Evolutionary conservation across 2,888 invertebrate genomes (phyloP).

Genomic region (Bombylius discolor): DNA sequence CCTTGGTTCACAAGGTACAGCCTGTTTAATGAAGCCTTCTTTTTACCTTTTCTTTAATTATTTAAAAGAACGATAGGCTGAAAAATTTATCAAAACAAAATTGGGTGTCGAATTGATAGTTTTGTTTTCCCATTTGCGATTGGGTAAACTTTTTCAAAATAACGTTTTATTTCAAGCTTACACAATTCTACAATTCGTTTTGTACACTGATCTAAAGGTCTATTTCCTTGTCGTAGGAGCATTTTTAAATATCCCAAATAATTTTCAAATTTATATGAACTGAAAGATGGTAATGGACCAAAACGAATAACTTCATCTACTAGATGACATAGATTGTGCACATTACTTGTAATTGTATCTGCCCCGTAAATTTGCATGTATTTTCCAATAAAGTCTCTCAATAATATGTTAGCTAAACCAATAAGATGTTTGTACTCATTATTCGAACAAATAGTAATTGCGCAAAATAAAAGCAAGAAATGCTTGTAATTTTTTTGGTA

Average conservation of each 20-base stretch:
- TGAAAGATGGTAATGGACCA: not conserved
- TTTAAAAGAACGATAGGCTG: too few relatives aligned
- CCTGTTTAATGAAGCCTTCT: too few relatives aligned
- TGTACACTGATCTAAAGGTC: constrained; percentile 14
- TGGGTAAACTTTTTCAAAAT: not conserved
- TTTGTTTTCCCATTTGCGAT: not conserved
- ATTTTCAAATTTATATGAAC: not conserved
- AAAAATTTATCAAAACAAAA: too few relatives aligned
- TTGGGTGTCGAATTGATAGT: not conserved
- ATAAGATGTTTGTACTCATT: not conserved
- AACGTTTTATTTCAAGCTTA: not conserved
- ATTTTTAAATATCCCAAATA: not conserved
- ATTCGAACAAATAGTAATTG: not conserved
- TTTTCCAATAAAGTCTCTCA: not conserved
- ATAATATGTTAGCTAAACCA: not conserved
- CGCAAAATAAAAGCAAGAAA: not conserved
- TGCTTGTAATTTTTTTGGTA: not conserved
- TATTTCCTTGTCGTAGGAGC: not conserved
- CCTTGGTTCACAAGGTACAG: too few relatives aligned
- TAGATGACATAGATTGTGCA: not conserved
- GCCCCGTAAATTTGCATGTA: not conserved
- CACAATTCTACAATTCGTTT: constrained; percentile 14
- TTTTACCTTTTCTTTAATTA: too few relatives aligned
- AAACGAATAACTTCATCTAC: not conserved
- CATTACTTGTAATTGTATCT: not conserved